Evolutionary conservation across 2,797 vertebrate genomes (phyloP), one percentile per base, ranked within the genome.

Genomic region (Valencia hispanica): DNA sequence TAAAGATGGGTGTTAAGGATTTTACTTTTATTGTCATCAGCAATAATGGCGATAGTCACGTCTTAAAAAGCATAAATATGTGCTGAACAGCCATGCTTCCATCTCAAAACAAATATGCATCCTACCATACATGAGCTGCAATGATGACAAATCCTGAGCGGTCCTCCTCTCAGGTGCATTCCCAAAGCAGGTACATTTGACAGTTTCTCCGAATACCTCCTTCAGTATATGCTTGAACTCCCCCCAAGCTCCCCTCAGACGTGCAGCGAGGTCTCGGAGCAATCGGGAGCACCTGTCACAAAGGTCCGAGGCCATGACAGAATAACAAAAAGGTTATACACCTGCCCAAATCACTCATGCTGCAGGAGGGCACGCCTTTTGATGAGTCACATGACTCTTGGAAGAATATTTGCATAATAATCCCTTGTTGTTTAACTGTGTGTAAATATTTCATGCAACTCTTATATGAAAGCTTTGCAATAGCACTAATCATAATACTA

Each of bases 101-200:
- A 25, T 43, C 14, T 12, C 32, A 36, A 0, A 47, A 65, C 61
- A 65, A 3, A 22, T 55, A 8, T 47, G 69, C 22, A 10, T 72
- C 88, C 63, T 93, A 96, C 96, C 95, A 84, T 88, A 75, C 75
- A 94, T 86, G 70, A 89, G 89, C 48, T 89, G 91, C 27, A 95
- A 71, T 76, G 93, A 92, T 11, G 86, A 86, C 61, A 87, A 81
- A 65, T 90, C 91, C 27, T 20, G 70, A 57, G 92, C 84, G 45
- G 75, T 86, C 1, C 39, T 87, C 69, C 84, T 89, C 18, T 91
- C 86, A 17, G 84, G 70, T 66, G 84, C 82, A 2, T 8, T 84
- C 22, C 89, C 92, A 17, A 94, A 80, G 84, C 95, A 96, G 81
- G 66, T 87, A 74, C 96, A 96, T 18, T 84, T 72, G 5, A 72